A percentile compares a stretch with the other conserved stretches of the same genome.
Evolutionary conservation across 2,797 vertebrate species (phyloP).

Genomic region (Kryptolebias ocellatus): DNA sequence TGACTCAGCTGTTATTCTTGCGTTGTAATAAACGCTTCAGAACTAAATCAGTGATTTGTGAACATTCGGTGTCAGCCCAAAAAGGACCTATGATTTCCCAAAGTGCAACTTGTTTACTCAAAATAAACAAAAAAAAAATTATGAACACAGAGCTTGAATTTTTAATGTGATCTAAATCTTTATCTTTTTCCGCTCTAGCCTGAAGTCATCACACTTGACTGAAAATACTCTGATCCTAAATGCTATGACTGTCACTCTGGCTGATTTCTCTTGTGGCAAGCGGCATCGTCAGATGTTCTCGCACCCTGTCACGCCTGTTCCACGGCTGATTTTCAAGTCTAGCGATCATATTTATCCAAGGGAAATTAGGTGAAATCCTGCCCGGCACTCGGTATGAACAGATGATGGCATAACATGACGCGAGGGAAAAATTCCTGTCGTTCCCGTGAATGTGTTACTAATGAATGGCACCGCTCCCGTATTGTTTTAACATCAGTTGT

Average conservation of each 20-base stretch:
- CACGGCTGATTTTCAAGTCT: constrained; percentile 35
- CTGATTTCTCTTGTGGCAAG: constrained; percentile 22
- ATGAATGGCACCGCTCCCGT: constrained; percentile 34
- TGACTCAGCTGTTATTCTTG: no score
- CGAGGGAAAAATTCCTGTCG: constrained; percentile 22
- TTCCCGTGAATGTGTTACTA: constrained; percentile 12
- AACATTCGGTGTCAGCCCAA: no score
- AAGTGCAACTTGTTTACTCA: not conserved
- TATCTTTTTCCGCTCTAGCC: constrained; percentile 1
- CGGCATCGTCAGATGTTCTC: constrained; percentile 34
- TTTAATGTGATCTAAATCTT: not conserved
- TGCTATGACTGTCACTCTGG: constrained; percentile 17
- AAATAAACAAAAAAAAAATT: no score
- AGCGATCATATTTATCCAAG: constrained; percentile 24
- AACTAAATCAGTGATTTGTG: no score
- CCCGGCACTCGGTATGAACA: constrained; percentile 21
- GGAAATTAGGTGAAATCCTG: constrained; percentile 29
- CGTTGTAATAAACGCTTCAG: no score
- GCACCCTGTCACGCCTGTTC: constrained; percentile 2
- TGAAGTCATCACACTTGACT: constrained; percentile 8
- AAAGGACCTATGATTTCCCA: not conserved
- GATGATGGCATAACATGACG: constrained; percentile 12
- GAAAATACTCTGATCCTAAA: constrained; percentile 22
- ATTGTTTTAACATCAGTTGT: constrained; percentile 15
- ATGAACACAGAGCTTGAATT: no score